Evolutionary conservation across 2,888 invertebrate genomes (phyloP).

Genomic region (Tachina grossa): DNA sequence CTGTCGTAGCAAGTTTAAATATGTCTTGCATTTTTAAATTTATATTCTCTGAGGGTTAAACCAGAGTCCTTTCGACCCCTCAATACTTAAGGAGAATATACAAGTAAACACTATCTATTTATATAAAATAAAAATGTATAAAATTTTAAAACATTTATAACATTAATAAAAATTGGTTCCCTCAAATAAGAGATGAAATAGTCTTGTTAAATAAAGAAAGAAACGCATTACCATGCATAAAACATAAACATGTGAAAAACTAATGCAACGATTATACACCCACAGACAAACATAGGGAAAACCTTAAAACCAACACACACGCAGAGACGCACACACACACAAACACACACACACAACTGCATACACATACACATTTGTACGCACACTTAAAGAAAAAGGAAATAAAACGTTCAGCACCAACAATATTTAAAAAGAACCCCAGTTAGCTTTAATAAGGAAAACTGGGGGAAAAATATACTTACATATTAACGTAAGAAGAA

Average conservation of each 20-base stretch:
- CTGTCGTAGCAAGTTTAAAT: background rate
- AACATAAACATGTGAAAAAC: constrained; percentile 46
- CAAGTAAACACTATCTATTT: no score
- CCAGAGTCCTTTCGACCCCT: background rate
- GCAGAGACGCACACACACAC: background rate
- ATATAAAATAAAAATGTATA: constrained; percentile 27
- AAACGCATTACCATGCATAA: constrained; percentile 64
- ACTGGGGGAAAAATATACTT: background rate
- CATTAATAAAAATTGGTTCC: constrained; percentile 45
- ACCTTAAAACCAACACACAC: background rate
- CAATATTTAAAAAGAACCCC: constrained; percentile 44
- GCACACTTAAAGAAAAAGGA: constrained; percentile 12
- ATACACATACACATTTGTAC: background rate
- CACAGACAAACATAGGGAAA: constrained; percentile 1
- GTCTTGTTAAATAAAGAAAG: constrained; percentile 52
- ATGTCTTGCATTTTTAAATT: background rate
- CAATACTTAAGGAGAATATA: background rate
- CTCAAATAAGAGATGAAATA: constrained; percentile 55
- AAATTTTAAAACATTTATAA: constrained; percentile 61
- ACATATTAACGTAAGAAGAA: constrained; percentile 39
- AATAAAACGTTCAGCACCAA: constrained; percentile 18
- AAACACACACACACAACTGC: background rate
- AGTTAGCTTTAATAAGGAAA: constrained; percentile 37
- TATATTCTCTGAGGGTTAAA: constrained; percentile 20
- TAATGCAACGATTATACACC: background rate